These are phyloP conservation scores for Holothuria scabra DNA, from an alignment of 53 echinoderm and acorn worm genomes.

Conservation along the genomic window DNA sequence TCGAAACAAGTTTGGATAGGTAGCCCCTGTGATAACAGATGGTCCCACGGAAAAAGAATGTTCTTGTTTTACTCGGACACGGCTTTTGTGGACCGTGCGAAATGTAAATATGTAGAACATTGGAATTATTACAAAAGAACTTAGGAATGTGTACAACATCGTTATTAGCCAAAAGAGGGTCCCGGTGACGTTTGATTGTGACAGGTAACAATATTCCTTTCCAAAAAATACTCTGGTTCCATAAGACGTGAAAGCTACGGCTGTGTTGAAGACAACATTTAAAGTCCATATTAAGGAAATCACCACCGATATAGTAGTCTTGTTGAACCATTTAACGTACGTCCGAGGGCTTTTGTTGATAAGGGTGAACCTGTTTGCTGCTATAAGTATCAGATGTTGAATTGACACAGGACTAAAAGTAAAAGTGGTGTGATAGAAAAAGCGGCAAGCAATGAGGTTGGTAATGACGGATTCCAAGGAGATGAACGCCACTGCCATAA, in stretches of 20 bases:
- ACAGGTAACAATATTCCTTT: constrained; percentile 23
- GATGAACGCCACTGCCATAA: constrained; percentile 3
- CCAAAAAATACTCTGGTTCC: constrained; percentile 12
- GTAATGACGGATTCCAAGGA: constrained; percentile 27
- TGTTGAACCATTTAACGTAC: constrained; percentile 24
- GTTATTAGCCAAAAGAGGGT: constrained; percentile 21
- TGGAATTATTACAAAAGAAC: constrained; percentile 23
- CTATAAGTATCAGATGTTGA: constrained; percentile 37
- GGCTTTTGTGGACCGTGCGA: constrained; percentile 27
- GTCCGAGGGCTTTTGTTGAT: constrained; percentile 5
- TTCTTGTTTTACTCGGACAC: constrained; percentile 16
- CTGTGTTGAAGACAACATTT: background rate
- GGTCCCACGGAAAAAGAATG: background rate
- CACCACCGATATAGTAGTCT: background rate
- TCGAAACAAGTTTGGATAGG: background rate
- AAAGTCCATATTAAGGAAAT: background rate
- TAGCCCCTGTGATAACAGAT: background rate
- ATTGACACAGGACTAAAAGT: constrained; percentile 44
- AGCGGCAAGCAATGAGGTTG: background rate
- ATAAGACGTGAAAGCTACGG: constrained; percentile 11
- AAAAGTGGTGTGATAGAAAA: constrained; percentile 26
- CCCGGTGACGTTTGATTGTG: constrained; percentile 3
- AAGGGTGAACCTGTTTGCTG: constrained; percentile 27
- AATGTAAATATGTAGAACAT: constrained; percentile 37
- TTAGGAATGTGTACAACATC: constrained; percentile 21